Percentiles rank a stretch among this genome's conserved stretches.
These are phyloP conservation scores for Amblyjoppa proteus DNA, from an alignment of 2,888 invertebrate genomes.

Conservation along the genomic window DNA sequence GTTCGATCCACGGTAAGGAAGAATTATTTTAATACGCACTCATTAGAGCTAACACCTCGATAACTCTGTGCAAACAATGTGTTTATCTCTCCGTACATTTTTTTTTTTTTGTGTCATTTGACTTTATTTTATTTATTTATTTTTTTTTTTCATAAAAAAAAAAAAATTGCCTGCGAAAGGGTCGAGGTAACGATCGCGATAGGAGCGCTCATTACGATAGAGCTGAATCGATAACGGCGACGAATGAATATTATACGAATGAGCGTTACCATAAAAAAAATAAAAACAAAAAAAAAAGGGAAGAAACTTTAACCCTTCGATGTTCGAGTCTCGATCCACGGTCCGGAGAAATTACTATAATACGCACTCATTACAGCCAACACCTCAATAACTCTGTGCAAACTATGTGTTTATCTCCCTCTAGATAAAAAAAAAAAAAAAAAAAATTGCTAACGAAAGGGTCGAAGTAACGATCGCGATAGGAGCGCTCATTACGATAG, in stretches of 20 bases:
- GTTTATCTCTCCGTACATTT: too few species aligned
- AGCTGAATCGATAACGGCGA: slow-evolving; percentile 4
- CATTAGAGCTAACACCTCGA: slow-evolving; percentile 61
- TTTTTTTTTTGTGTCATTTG: neutral
- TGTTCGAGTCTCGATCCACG: neutral
- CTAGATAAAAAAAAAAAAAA: too few species aligned
- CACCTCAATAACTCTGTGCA: slow-evolving; percentile 39
- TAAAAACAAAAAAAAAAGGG: neutral
- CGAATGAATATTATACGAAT: slow-evolving; percentile 3
- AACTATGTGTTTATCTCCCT: neutral
- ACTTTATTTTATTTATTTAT: neutral
- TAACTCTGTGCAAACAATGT: slow-evolving; percentile 16
- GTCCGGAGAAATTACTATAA: slow-evolving; percentile 26
- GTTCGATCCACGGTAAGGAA: neutral
- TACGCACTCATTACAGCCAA: slow-evolving; percentile 62
- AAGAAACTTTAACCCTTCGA: neutral
- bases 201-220: neutral
- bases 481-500: too few species aligned
- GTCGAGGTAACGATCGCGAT: slow-evolving; percentile 14
- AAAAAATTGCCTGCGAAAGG: neutral
- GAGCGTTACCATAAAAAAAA: neutral
- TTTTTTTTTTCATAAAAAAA: neutral
- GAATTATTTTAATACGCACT: slow-evolving; percentile 57
- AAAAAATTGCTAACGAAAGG: too few species aligned
- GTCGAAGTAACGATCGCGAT: too few species aligned